Evolutionary conservation across 2,113 vertebrate genomes (phyloP).

Genomic region (Ameiurus melas): DNA sequence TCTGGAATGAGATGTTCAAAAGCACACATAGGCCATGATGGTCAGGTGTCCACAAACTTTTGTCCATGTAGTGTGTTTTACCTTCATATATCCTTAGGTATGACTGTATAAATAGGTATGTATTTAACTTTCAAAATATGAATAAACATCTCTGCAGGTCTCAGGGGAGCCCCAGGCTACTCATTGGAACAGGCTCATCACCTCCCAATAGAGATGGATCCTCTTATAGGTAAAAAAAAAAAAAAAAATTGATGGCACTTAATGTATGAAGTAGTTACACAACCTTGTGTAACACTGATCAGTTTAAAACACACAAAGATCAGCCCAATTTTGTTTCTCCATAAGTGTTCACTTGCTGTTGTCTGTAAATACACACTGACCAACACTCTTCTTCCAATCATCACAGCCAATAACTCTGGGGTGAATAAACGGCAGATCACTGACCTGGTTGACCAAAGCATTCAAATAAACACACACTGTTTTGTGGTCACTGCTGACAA

Average conservation of each 20-base stretch:
- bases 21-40: neutral
- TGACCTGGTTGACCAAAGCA: constrained; percentile 98
- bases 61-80: neutral
- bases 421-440: constrained; percentile 98
- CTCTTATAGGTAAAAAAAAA: constrained; percentile 72
- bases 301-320: neutral
- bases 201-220: constrained; percentile 80
- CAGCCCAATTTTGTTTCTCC: neutral
- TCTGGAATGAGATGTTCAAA: neutral
- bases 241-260: neutral
- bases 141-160: constrained; percentile 58
- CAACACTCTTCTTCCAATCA: neutral
- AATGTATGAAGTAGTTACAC: too few relatives aligned
- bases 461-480: constrained; percentile 98
- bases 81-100: neutral
- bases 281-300: neutral
- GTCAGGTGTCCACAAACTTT: neutral
- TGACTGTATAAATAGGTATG: neutral
- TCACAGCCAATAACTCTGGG: constrained; percentile 92
- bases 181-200: constrained; percentile 80
- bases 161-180: constrained; percentile 78
- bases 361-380: neutral
- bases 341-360: neutral
- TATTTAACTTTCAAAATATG: neutral
- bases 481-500: constrained; percentile 99